Evolutionary conservation across 2,113 vertebrate species (phyloP).

Genomic region (Acrocephalus kingi): DNA sequence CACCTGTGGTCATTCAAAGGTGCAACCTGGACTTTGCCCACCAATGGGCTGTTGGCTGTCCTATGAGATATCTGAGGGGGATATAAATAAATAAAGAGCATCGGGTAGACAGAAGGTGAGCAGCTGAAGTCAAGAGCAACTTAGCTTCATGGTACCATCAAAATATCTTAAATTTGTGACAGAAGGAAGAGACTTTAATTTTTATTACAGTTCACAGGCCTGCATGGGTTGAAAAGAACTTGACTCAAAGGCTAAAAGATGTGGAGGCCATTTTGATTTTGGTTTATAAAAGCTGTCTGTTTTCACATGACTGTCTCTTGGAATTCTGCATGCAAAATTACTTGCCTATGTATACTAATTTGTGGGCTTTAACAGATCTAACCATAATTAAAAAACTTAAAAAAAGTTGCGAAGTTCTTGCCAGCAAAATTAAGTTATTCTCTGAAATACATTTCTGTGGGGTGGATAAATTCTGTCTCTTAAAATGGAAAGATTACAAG

Average conservation of each 20-base stretch:
- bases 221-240: background rate
- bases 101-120: background rate
- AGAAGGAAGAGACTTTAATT: background rate
- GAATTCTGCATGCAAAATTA: background rate
- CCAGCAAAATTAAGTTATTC: background rate
- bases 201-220: background rate
- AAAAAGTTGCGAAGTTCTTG: background rate
- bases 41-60: background rate
- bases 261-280: background rate
- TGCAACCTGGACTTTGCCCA: background rate
- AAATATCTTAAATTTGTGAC: background rate
- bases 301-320: background rate
- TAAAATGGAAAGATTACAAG: background rate
- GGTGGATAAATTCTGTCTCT: background rate
- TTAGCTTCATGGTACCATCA: accelerated
- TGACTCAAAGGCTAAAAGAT: background rate
- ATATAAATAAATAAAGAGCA: background rate
- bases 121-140: background rate
- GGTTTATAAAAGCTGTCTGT: background rate
- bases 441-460: background rate
- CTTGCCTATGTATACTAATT: background rate
- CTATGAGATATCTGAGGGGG: background rate
- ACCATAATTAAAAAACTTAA: background rate
- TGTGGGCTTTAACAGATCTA: background rate
- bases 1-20: background rate